These are phyloP conservation scores for Drosophila bifasciata DNA, from an alignment of 1,140 invertebrate genomes.

Conservation along the genomic window DNA sequence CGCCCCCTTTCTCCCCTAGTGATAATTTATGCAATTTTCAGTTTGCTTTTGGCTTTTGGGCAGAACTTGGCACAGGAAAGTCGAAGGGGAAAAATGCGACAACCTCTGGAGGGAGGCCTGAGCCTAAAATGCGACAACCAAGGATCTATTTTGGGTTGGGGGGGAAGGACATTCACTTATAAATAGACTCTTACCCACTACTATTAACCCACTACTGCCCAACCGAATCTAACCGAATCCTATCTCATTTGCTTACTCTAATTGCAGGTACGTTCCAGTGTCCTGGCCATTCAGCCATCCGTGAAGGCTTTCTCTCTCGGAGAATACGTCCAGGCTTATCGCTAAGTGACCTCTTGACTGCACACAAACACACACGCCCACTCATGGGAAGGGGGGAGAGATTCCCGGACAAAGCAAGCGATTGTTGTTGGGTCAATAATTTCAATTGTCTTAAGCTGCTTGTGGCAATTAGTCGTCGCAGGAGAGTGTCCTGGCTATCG, in stretches of 20 bases:
- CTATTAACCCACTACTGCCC: constrained; percentile 5
- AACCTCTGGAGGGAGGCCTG: constrained; percentile 39
- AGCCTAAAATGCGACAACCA: constrained; percentile 70
- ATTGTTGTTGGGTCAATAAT: constrained; percentile 55
- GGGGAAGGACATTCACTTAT: constrained; percentile 1
- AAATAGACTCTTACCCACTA: constrained; percentile 3
- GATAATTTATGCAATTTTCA: constrained; percentile 69
- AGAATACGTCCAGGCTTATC: constrained; percentile 47
- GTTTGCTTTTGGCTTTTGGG: constrained; percentile 52
- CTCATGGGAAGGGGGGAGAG: not conserved
- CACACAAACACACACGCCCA: constrained; percentile 18
- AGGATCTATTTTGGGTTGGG: not conserved
- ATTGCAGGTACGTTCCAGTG: constrained; percentile 52
- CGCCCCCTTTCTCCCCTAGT: constrained; percentile 18
- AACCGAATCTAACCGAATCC: constrained; percentile 30
- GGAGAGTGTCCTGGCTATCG: constrained; percentile 45
- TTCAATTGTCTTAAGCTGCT: constrained; percentile 79
- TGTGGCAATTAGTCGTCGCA: constrained; percentile 60
- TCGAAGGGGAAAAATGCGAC: constrained; percentile 69
- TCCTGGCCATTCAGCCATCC: constrained; percentile 27
- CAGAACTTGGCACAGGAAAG: constrained; percentile 45
- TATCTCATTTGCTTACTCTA: constrained; percentile 35
- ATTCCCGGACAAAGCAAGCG: not conserved
- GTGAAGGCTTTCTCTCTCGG: constrained; percentile 18
- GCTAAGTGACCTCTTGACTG: constrained; percentile 60